These are phyloP conservation scores for Oncorhynchus gorbuscha DNA, from an alignment of 2,113 vertebrate genomes.

Conservation along the genomic window DNA sequence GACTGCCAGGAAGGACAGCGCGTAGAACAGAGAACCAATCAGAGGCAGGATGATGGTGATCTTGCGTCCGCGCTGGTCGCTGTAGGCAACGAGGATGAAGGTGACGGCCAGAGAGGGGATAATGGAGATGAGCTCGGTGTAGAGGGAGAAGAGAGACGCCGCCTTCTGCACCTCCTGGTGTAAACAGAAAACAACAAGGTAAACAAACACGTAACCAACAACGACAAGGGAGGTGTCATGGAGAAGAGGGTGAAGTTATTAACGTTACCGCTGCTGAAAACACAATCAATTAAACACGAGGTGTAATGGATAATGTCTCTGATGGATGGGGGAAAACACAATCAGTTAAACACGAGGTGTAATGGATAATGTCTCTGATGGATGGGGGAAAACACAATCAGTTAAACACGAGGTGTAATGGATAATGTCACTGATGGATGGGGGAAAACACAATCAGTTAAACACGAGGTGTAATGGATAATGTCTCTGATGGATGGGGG, in stretches of 20 bases:
- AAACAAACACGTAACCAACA: no score
- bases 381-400: no score
- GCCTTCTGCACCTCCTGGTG: slow-evolving; percentile 81
- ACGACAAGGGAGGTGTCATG: no score
- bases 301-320: neutral
- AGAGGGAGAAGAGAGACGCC: slow-evolving; percentile 82
- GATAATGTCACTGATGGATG: no score
- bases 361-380: neutral
- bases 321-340: no score
- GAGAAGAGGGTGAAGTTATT: no score
- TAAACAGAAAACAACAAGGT: no score
- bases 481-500: neutral
- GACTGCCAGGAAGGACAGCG: slow-evolving; percentile 68
- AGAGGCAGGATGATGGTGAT: slow-evolving; percentile 83
- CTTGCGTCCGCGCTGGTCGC: slow-evolving; percentile 87
- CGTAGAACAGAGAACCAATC: slow-evolving; percentile 74
- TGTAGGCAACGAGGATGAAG: slow-evolving; percentile 85
- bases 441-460: neutral
- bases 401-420: no score
- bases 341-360: neutral
- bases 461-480: neutral
- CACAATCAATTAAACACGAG: neutral
- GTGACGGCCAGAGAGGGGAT: slow-evolving; percentile 85
- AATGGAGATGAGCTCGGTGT: slow-evolving; percentile 78
- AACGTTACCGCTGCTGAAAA: no score